phyloP scores from a whole-genome alignment of 2,888 invertebrate genomes.

The Eristalis intricaria region DNA sequence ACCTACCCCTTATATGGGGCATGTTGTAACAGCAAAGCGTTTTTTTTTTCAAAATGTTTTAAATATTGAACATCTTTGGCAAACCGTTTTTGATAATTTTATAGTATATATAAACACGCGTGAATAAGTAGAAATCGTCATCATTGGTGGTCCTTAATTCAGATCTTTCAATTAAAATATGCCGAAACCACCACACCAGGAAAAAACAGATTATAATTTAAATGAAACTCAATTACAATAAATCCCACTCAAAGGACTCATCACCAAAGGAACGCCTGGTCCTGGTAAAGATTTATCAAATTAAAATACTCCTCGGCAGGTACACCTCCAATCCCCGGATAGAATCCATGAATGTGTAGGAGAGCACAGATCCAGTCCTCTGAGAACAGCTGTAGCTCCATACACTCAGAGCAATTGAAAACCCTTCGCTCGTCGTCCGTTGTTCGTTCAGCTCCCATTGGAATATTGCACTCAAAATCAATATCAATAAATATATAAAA shows the following conservation, averaged over 20 bases:
- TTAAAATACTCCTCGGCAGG: background rate
- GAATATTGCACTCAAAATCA: constrained; percentile 21
- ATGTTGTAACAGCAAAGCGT: too few relatives aligned
- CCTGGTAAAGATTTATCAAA: constrained; percentile 20
- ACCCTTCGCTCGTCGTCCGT: too few relatives aligned
- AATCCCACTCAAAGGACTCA: background rate
- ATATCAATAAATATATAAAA: constrained; percentile 42
- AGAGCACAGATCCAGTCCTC: background rate
- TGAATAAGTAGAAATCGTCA: too few relatives aligned
- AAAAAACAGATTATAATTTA: background rate
- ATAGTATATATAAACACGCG: too few relatives aligned
- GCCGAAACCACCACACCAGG: background rate
- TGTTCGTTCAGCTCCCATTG: background rate
- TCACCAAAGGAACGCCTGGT: background rate
- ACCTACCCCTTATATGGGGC: too few relatives aligned
- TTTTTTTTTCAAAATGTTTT: too few relatives aligned
- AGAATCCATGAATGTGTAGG: background rate
- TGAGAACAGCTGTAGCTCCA: background rate
- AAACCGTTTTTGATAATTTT: too few relatives aligned
- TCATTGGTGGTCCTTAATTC: background rate
- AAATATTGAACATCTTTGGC: too few relatives aligned
- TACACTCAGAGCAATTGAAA: constrained; percentile 7
- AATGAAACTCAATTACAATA: constrained; percentile 17
- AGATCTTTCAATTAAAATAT: background rate
- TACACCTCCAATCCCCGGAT: background rate